These are phyloP conservation scores for Syngnathus floridae DNA, from an alignment of 2,113 vertebrate species.

Conservation along the genomic window DNA sequence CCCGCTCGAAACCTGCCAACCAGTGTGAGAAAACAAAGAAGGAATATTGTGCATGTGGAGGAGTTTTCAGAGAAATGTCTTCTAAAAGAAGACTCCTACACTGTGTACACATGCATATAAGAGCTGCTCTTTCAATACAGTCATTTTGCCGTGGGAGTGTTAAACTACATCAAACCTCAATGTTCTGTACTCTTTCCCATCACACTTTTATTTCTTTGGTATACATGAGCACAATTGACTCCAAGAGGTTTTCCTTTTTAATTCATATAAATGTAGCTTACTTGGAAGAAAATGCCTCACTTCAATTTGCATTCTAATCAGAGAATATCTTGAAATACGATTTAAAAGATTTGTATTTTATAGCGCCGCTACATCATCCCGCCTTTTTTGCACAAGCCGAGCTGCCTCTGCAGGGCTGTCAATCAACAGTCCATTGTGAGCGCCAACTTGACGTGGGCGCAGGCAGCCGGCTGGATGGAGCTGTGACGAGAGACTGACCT, in stretches of 20 bases:
- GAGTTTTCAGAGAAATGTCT: slow-evolving; percentile 58
- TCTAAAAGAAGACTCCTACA: slow-evolving; percentile 63
- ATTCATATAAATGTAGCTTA: neutral
- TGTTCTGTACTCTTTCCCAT: slow-evolving; percentile 10
- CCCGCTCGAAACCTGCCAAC: slow-evolving; percentile 27
- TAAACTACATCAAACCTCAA: slow-evolving; percentile 18
- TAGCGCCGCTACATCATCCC: slow-evolving; percentile 28
- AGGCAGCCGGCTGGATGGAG: slow-evolving; percentile 30
- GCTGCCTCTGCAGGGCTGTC: slow-evolving; percentile 20
- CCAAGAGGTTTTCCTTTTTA: neutral
- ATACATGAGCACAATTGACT: neutral
- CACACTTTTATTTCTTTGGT: slow-evolving; percentile 1
- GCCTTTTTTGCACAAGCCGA: slow-evolving; percentile 39
- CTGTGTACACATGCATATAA: slow-evolving; percentile 39
- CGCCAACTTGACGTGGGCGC: slow-evolving; percentile 23
- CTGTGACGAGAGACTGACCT: slow-evolving; percentile 60
- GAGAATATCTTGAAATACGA: neutral
- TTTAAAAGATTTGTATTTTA: slow-evolving; percentile 13
- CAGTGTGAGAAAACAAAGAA: slow-evolving; percentile 48
- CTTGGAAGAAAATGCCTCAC: neutral
- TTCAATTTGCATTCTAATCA: neutral
- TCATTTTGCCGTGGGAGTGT: slow-evolving; percentile 18
- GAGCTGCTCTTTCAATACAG: slow-evolving; percentile 38
- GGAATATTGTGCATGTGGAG: slow-evolving; percentile 56
- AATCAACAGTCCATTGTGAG: slow-evolving; percentile 9